A percentile compares a stretch with the other conserved stretches of the same genome.
Conservation (phyloP, 2,888 invertebrate genomes). For the Bombylius discolor region DNA sequence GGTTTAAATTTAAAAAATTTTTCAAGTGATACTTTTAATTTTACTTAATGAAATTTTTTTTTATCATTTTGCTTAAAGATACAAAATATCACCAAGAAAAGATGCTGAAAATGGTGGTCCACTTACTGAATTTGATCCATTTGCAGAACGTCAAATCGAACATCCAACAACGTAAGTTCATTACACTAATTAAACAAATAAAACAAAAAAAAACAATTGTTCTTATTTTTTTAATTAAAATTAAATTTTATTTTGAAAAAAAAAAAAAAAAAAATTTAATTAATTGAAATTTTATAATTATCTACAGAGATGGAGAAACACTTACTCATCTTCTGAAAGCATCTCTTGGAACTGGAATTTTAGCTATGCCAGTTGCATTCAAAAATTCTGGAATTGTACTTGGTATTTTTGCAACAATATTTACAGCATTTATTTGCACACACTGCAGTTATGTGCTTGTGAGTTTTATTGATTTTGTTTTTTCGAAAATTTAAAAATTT, state of each 20-base stretch:
- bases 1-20: no score
- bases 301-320: constrained; percentile 72
- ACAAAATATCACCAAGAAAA: constrained; percentile 30
- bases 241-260: neutral
- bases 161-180: constrained; percentile 69
- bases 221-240: neutral
- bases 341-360: constrained; percentile 89
- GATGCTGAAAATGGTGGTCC: constrained; percentile 46
- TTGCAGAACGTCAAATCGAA: constrained; percentile 52
- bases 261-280: neutral
- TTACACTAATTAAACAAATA: no score
- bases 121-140: constrained; percentile 56
- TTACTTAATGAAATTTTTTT: constrained; percentile 1
- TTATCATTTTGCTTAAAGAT: constrained; percentile 21
- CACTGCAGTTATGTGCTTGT: constrained; percentile 90
- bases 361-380: constrained; percentile 89
- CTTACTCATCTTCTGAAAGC: constrained; percentile 90
- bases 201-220: neutral
- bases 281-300: constrained; percentile 1
- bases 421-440: constrained; percentile 80
- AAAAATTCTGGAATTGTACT: constrained; percentile 71
- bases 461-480: constrained; percentile 24
- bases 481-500: neutral
- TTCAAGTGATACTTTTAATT: neutral
- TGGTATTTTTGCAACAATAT: constrained; percentile 69